Percentiles rank a stretch among this genome's conserved stretches.
phyloP scores from a whole-genome alignment of 1,140 invertebrate species.

The Macrosteles quadrilineatus region DNA sequence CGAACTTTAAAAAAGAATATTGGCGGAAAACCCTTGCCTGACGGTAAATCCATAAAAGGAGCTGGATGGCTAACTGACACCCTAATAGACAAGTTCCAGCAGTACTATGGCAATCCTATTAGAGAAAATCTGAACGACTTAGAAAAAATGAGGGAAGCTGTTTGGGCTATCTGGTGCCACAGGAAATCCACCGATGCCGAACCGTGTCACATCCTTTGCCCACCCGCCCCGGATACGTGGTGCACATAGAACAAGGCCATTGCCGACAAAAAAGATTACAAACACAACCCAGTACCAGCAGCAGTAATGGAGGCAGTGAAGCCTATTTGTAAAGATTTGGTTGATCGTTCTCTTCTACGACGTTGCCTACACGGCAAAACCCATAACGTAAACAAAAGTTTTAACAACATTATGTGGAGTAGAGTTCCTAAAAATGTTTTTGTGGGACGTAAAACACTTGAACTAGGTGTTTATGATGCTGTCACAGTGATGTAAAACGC shows the following conservation, averaged over 20 bases:
- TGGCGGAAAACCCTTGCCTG: background rate
- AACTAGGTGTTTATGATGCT: conserved; percentile 18
- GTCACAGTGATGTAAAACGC: background rate
- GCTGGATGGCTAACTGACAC: conserved; percentile 4
- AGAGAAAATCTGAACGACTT: conserved; percentile 9
- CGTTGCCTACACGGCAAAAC: conserved; percentile 9
- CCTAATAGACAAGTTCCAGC: conserved; percentile 12
- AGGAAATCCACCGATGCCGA: conserved; percentile 19
- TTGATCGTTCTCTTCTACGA: conserved; percentile 16
- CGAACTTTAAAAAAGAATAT: background rate
- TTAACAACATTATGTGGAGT: conserved; percentile 24
- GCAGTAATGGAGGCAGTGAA: conserved; percentile 28
- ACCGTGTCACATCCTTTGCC: conserved; percentile 40
- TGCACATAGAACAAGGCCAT: conserved; percentile 44
- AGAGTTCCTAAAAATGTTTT: conserved; percentile 7
- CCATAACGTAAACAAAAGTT: conserved; percentile 12
- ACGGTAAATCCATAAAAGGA: conserved; percentile 18
- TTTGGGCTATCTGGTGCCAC: conserved; percentile 31
- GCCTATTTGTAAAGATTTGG: conserved; percentile 36
- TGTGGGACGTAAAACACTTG: background rate
- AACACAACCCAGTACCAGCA: conserved; percentile 1
- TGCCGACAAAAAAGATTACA: conserved; percentile 26
- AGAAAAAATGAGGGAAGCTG: conserved; percentile 28
- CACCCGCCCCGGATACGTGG: conserved; percentile 42
- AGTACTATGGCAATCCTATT: conserved; percentile 26